Conservation (phyloP, 2,888 invertebrate species). For the Microctonus hyperodae region DNA sequence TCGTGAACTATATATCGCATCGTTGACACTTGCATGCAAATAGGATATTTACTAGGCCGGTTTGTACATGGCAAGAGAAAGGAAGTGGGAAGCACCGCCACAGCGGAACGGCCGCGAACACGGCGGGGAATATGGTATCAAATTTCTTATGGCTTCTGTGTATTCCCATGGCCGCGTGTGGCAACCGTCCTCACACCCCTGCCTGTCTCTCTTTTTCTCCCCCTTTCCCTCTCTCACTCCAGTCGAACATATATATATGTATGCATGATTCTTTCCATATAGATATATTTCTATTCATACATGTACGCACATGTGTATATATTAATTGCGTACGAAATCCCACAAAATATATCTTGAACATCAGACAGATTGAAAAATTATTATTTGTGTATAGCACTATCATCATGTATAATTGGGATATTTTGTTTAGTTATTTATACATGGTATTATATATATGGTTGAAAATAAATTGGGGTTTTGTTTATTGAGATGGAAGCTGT, state of each 20-base stretch:
- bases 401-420: not conserved
- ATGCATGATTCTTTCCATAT: constrained; percentile 37
- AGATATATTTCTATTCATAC: constrained; percentile 38
- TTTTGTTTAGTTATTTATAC: not conserved
- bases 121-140: constrained; percentile 56
- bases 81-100: constrained; percentile 63
- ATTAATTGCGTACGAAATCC: constrained; percentile 61
- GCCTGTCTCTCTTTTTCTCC: not conserved
- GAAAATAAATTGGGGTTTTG: too few relatives aligned
- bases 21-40: constrained; percentile 31
- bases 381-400: not conserved
- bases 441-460: too few relatives aligned
- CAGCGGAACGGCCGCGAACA: constrained; percentile 42
- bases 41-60: constrained; percentile 14
- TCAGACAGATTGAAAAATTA: not conserved
- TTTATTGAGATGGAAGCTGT: too few relatives aligned
- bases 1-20: constrained; percentile 34
- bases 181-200: constrained; percentile 25
- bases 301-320: constrained; percentile 36
- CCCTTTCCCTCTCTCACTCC: too few relatives aligned
- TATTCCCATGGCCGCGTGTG: constrained; percentile 55
- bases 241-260: constrained; percentile 10
- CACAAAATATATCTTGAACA: constrained; percentile 45
- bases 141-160: constrained; percentile 63
- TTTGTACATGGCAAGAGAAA: constrained; percentile 43